Base-by-base conservation (phyloP, 2,113 vertebrate genomes). In the Upupa epops region DNA sequence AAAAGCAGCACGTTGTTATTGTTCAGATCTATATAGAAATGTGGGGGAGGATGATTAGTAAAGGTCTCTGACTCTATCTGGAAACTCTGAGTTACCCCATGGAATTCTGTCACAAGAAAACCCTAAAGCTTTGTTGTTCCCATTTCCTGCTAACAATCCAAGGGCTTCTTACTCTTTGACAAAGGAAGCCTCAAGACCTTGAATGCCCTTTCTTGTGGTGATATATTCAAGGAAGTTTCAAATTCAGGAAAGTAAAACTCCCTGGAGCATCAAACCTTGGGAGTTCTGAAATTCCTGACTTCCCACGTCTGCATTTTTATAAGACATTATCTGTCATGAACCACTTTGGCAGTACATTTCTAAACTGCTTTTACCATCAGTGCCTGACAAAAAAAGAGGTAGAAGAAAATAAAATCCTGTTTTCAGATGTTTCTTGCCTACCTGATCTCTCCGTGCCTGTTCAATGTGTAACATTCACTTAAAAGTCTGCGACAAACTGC, bases 21-120 rank as follows among this genome's bases (percentile, higher is more conserved):
- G 42, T 73, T 70, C 37, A 71, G n/a, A 45, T 42, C 3, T 2
- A 1, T 45, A 21, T 2, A 0, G 26, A 61, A 49, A 20, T n/a
- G 22, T 17, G 7, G 32, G 37, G 69, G 37, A 80, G 42, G 29
- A 80, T 13, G 26, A 77, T 36, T 82, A 85, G 6, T 29, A 85
- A 65, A 83, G 36, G 17, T 73, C 13, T 58, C 46, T 46, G 63
- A 51, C n/a, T 54, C 11, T 56, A 7, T 74, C 48, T 74, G 58
- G 37, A 37, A 75, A 77, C 11, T 83, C 59, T 68, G 20, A 74
- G 52, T 74, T 90, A 28, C 31, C 8, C 26, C 12, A 55, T 66
- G 34, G 29, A 68, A 74, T 77, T 60, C 37, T 78, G 86, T 75
- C 29, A 55, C 14, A 40, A 24, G 61, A 78, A 90, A 81, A 48